These are phyloP conservation scores for Chitala chitala DNA, from an alignment of 2,113 vertebrate genomes.

Conservation along the genomic window DNA sequence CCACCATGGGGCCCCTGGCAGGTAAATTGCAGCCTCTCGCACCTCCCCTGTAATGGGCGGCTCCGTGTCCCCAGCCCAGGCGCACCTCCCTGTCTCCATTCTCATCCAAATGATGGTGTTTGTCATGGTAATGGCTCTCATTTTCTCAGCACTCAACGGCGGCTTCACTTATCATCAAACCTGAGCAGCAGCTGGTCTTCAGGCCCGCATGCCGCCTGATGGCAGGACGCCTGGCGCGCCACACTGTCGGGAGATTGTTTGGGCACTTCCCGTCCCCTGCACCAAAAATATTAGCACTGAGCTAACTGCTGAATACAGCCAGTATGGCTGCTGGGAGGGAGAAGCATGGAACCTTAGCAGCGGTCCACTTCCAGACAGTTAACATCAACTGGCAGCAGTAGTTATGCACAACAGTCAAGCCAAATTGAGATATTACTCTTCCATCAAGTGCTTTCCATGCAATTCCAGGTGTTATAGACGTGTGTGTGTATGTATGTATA, in stretches of 20 bases:
- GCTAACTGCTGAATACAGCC: not conserved
- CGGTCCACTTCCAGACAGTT: not conserved
- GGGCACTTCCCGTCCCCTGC: not conserved
- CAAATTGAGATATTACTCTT: constrained; percentile 12
- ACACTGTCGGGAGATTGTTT: not conserved
- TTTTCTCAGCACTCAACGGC: constrained; percentile 38
- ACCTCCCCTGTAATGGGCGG: constrained; percentile 31
- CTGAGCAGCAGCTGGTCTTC: constrained; percentile 22
- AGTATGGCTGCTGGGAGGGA: not conserved
- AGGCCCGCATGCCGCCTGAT: not conserved
- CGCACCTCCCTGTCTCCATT: constrained; percentile 30
- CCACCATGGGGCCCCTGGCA: constrained; percentile 25
- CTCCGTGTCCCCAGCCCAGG: constrained; percentile 29
- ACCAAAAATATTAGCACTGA: not conserved
- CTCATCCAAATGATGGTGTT: constrained; percentile 46
- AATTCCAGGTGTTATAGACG: not conserved
- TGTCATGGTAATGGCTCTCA: constrained; percentile 44
- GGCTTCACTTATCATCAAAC: constrained; percentile 42
- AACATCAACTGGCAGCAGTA: not conserved
- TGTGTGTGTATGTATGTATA: not conserved
- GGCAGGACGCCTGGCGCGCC: not conserved
- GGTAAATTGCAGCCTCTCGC: constrained; percentile 34
- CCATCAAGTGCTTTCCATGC: not conserved
- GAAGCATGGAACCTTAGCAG: not conserved
- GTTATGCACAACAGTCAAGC: not conserved